Percentiles rank a stretch among this genome's conserved stretches.
Evolutionary conservation across 2,113 vertebrate genomes (phyloP).

Genomic region (Beaufortia kweichowensis): DNA sequence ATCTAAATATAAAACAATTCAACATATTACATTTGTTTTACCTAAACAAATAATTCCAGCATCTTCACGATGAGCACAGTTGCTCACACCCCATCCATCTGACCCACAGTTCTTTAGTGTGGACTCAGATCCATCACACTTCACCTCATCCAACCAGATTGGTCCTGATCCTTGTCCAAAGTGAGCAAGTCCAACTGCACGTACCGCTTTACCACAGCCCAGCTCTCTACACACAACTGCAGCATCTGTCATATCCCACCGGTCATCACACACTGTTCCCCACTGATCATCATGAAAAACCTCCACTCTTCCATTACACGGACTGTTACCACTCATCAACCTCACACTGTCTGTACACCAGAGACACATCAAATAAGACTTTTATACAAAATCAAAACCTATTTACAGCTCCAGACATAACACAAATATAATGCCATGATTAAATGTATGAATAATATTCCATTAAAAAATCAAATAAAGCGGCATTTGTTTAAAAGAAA

Average conservation of each 20-base stretch:
- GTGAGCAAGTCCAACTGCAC: neutral
- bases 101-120: neutral
- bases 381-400: neutral
- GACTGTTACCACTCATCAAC: conserved; percentile 2
- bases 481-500: no score
- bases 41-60: neutral
- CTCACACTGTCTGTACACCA: neutral
- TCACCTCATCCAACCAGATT: neutral
- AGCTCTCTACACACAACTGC: conserved; percentile 42
- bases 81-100: neutral
- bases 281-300: neutral
- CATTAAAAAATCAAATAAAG: no score
- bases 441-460: no score
- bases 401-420: no score
- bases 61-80: neutral
- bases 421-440: no score
- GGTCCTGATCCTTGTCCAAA: conserved; percentile 27
- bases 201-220: conserved; percentile 17
- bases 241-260: conserved; percentile 17
- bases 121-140: conserved; percentile 3
- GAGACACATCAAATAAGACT: neutral
- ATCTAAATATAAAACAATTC: neutral
- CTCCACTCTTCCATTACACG: conserved; percentile 17
- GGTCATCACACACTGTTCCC: conserved; percentile 30
- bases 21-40: neutral